These are phyloP conservation scores for Danio albolineatus DNA, from an alignment of 2,797 vertebrate species.

Conservation along the genomic window DNA sequence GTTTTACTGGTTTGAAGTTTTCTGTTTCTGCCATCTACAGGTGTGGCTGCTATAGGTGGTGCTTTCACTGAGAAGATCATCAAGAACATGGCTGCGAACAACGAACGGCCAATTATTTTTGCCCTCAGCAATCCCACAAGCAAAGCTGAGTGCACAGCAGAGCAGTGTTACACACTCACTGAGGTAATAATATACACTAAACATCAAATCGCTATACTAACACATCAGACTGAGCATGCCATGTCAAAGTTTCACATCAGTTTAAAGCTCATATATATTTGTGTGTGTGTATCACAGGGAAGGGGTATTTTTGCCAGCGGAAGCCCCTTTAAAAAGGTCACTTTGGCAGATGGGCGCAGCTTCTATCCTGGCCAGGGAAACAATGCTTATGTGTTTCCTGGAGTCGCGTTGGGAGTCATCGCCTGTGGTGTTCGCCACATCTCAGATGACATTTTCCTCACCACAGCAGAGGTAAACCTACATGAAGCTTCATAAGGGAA, in stretches of 20 bases:
- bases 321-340: constrained; percentile 93
- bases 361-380: constrained; percentile 98
- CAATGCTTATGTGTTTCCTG: constrained; percentile 96
- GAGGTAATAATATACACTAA: constrained; percentile 77
- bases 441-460: constrained; percentile 93
- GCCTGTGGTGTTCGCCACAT: constrained; percentile 92
- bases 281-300: constrained; percentile 77
- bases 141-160: constrained; percentile 96
- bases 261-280: background rate
- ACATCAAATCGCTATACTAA: background rate
- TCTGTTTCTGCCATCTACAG: constrained; percentile 71
- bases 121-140: constrained; percentile 98
- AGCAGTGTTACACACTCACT: constrained; percentile 94
- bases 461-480: constrained; percentile 90
- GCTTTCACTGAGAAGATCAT: constrained; percentile 95
- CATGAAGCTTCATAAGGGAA: background rate
- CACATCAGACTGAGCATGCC: background rate
- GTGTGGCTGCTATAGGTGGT: constrained; percentile 91
- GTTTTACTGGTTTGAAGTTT: no score
- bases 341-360: constrained; percentile 86
- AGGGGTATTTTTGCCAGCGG: constrained; percentile 95
- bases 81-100: constrained; percentile 92
- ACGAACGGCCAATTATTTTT: constrained; percentile 93
- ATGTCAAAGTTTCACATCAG: background rate
- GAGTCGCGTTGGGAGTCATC: constrained; percentile 92